Evolutionary conservation across 2,113 vertebrate species (phyloP), one percentile per base, ranked within the genome.

Genomic region (Podarcis raffonei): DNA sequence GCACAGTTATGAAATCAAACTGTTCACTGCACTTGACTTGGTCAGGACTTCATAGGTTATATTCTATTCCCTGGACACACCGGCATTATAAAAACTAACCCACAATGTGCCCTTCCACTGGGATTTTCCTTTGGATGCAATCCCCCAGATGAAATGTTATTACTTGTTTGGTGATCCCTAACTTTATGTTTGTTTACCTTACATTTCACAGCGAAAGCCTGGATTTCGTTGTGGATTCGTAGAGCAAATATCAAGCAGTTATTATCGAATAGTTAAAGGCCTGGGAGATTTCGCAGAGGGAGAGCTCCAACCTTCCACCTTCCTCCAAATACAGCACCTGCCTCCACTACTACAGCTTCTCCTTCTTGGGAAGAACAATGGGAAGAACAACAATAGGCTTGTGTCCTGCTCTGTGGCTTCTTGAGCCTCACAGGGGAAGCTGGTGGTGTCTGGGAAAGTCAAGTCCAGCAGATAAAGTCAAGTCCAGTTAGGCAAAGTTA

Each of bases 1-100:
- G 4, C 85, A 5, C 78, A 20, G 83, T 86, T 86, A 68, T 90
- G 85, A 94, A 94, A 92, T 86, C 57, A 92, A 91, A 90, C 27
- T 62, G 80, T 66, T 76, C 78, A 62, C 1, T 87, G 88, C 86
- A 92, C 57, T 78, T 82, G 39, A 92, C 87, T 59, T 81, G 80
- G n/a, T 35, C 62, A 79, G 13, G 90, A 90, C 85, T 37, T 80
- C 53, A 89, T 0, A 0, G 83, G 9, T 48, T 57, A 39, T 65
- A 48, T 77, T 75, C 39, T 62, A 20, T 84, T 91, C 39, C 5
- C 32, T 81, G 22, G 71, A 53, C 18, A 1, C 20, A 82, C 74
- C 13, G 13, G 18, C 30, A 42, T 62, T 62, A 62, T 62, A 62
- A 62, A 15, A 62, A 62, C 15, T 62, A 62, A 62, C 12, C 4